These are phyloP conservation scores for Dermolepida albohirtum DNA, from an alignment of 2,888 invertebrate genomes.

Conservation along the genomic window DNA sequence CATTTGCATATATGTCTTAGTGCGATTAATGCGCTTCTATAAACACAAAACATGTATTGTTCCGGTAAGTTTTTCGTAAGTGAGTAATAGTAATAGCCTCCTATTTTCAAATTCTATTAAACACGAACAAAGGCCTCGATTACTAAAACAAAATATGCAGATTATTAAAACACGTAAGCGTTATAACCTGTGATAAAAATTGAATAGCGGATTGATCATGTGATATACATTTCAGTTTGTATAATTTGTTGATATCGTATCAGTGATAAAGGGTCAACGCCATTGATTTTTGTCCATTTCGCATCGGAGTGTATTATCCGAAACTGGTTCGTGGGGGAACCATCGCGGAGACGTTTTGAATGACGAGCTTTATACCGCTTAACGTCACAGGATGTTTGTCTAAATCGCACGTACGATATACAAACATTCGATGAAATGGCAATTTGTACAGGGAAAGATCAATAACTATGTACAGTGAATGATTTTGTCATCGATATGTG, in stretches of 20 bases:
- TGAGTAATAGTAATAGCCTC: too few relatives aligned
- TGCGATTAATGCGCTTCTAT: too few relatives aligned
- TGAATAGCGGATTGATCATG: neutral
- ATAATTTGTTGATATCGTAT: neutral
- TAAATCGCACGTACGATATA: constrained; percentile 15
- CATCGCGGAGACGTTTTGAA: constrained; percentile 14
- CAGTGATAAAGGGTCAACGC: constrained; percentile 27
- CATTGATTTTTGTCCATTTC: constrained; percentile 18
- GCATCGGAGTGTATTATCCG: constrained; percentile 15
- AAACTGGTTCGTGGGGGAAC: constrained; percentile 6
- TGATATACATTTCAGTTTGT: neutral
- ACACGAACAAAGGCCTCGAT: too few relatives aligned
- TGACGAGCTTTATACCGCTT: constrained; percentile 9
- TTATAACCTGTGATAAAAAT: too few relatives aligned
- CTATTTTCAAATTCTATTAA: too few relatives aligned
- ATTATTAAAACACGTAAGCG: too few relatives aligned
- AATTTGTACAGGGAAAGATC: constrained; percentile 21
- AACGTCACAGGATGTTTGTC: constrained; percentile 23
- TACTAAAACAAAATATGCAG: too few relatives aligned
- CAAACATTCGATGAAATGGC: constrained; percentile 17
- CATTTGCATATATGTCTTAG: too few relatives aligned
- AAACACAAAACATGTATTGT: too few relatives aligned
- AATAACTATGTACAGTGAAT: constrained; percentile 26
- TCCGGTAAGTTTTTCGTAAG: too few relatives aligned
- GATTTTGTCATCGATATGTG: constrained; percentile 4